A percentile compares a stretch with the other conserved stretches of the same genome.
Evolutionary conservation across 92 coral and sea anemone species (phyloP).

Genomic region (Epizoanthus illoricatus): DNA sequence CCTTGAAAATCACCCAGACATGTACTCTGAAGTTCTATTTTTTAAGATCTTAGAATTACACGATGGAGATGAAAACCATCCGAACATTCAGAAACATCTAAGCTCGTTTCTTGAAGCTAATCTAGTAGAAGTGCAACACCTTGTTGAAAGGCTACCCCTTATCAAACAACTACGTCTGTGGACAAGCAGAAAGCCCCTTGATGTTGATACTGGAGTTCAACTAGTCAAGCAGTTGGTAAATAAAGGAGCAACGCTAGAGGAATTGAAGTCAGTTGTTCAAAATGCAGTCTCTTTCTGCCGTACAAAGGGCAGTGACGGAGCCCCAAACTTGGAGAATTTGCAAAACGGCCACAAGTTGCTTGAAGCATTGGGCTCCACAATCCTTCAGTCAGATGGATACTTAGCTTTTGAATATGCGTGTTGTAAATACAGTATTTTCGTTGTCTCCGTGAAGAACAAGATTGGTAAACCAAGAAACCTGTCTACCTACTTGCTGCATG

Average conservation of each 20-base stretch:
- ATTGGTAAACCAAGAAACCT: conserved; percentile 28
- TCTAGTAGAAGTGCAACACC: neutral
- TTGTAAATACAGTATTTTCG: conserved; percentile 55
- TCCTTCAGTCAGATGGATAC: conserved; percentile 47
- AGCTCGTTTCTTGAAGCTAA: conserved; percentile 10
- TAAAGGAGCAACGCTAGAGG: conserved; percentile 55
- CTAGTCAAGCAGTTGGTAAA: conserved; percentile 49
- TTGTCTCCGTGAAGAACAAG: conserved; percentile 15
- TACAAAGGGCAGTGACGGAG: conserved; percentile 12
- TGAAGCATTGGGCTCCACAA: conserved; percentile 63
- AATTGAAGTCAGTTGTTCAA: conserved; percentile 44
- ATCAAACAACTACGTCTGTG: conserved; percentile 48
- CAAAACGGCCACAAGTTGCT: conserved; percentile 74
- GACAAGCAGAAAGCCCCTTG: conserved; percentile 30
- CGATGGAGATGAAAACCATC: conserved; percentile 45
- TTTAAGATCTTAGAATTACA: conserved; percentile 56
- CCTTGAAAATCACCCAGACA: conserved; percentile 33
- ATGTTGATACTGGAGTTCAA: conserved; percentile 51
- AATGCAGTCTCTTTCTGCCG: conserved; percentile 37
- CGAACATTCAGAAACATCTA: conserved; percentile 39
- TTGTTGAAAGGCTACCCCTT: conserved; percentile 46
- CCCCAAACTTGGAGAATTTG: conserved; percentile 22
- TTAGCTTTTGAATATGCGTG: conserved; percentile 63
- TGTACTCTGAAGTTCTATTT: conserved; percentile 38
- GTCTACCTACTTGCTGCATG: conserved; percentile 47